phyloP scores from a whole-genome alignment of 2,888 invertebrate species.

The Drosophila putrida region DNA sequence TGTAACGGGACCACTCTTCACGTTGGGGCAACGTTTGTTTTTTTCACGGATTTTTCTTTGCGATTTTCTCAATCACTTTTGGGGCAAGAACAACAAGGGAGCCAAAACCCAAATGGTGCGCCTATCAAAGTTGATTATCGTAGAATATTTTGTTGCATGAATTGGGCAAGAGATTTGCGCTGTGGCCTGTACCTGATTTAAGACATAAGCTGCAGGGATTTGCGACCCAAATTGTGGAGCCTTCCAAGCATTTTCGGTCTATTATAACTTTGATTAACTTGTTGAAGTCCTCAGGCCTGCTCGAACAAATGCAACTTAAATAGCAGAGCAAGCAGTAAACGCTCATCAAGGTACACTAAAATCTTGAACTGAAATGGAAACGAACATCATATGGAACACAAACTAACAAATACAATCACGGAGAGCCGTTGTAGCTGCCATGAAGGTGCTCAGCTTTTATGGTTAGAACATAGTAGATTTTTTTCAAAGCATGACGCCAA shows the following conservation, averaged over 20 bases:
- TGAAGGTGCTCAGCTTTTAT: slow-evolving; percentile 59
- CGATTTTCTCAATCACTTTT: slow-evolving; percentile 64
- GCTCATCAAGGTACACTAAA: slow-evolving; percentile 6
- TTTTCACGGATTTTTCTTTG: slow-evolving; percentile 29
- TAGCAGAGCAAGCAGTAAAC: slow-evolving; percentile 52
- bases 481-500: slow-evolving; percentile 7
- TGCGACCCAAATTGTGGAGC: slow-evolving; percentile 53
- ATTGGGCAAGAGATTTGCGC: slow-evolving; percentile 65
- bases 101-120: slow-evolving; percentile 18
- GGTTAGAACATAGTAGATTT: slow-evolving; percentile 17
- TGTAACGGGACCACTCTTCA: slow-evolving; percentile 15
- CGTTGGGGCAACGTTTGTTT: slow-evolving; percentile 2
- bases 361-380: slow-evolving; percentile 19
- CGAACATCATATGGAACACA: slow-evolving; percentile 42
- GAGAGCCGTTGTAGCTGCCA: slow-evolving; percentile 32
- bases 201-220: slow-evolving; percentile 66
- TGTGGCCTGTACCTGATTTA: slow-evolving; percentile 72
- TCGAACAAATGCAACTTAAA: slow-evolving; percentile 60
- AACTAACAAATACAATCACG: slow-evolving; percentile 23
- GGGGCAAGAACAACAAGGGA: not conserved
- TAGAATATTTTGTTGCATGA: slow-evolving; percentile 60
- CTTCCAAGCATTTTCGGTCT: slow-evolving; percentile 23
- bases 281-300: slow-evolving; percentile 42
- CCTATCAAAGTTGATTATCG: slow-evolving; percentile 78
- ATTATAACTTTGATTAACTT: slow-evolving; percentile 65